These are phyloP conservation scores for Borostomias antarcticus DNA, from an alignment of 2,797 vertebrate genomes.

Conservation along the genomic window DNA sequence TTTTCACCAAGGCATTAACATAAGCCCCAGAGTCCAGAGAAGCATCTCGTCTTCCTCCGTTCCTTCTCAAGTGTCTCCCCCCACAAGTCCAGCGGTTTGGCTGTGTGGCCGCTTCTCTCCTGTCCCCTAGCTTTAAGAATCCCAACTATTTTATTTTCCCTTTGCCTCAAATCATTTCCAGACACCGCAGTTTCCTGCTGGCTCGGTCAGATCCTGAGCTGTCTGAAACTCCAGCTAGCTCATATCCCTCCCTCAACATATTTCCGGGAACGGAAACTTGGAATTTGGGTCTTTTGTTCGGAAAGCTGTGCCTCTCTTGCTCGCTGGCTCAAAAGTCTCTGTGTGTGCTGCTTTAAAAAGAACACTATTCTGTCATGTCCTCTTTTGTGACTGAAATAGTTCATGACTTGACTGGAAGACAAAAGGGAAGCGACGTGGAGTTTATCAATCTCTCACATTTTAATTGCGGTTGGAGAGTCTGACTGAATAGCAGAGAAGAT, in stretches of 20 bases:
- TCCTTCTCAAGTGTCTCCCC: slow-evolving; percentile 20
- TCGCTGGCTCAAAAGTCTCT: slow-evolving; percentile 27
- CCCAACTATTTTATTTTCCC: slow-evolving; percentile 79
- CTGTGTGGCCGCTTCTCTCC: slow-evolving; percentile 55
- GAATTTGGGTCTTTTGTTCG: slow-evolving; percentile 32
- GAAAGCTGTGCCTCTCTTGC: slow-evolving; percentile 26
- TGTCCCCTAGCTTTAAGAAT: slow-evolving; percentile 72
- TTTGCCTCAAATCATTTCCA: slow-evolving; percentile 81
- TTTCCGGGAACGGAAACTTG: slow-evolving; percentile 52
- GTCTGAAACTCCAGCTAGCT: slow-evolving; percentile 43
- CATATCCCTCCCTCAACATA: slow-evolving; percentile 28
- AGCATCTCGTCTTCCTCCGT: neutral
- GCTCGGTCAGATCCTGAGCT: slow-evolving; percentile 37
- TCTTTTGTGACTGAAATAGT: slow-evolving; percentile 44
- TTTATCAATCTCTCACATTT: slow-evolving; percentile 48
- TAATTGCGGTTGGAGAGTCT: slow-evolving; percentile 47
- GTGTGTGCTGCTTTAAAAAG: slow-evolving; percentile 21
- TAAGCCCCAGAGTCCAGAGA: neutral
- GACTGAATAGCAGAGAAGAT: slow-evolving; percentile 43
- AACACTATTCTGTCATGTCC: slow-evolving; percentile 34
- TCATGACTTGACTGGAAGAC: slow-evolving; percentile 27
- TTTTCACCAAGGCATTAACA: neutral
- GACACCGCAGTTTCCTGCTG: slow-evolving; percentile 75
- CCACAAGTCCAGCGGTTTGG: slow-evolving; percentile 7
- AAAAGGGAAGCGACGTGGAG: slow-evolving; percentile 29